Evolutionary conservation across 1,140 invertebrate species (phyloP).

Genomic region (Tetramorium simillimum): DNA sequence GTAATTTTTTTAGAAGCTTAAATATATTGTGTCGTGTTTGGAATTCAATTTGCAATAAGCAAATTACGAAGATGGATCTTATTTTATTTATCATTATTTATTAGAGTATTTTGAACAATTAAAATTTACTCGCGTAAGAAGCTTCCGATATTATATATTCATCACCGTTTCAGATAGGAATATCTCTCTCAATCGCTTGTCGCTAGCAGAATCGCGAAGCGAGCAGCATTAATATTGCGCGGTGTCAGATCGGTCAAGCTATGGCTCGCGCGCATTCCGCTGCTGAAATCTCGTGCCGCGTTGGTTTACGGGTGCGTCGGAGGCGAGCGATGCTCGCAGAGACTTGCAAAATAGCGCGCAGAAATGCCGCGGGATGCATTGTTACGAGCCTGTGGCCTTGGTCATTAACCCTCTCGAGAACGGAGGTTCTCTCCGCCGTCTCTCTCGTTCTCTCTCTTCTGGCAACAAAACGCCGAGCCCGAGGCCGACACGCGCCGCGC

Average conservation of each 20-base stretch:
- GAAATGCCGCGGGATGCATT: constrained; percentile 65
- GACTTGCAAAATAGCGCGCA: constrained; percentile 62
- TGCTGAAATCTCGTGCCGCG: constrained; percentile 37
- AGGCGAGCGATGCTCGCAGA: constrained; percentile 1
- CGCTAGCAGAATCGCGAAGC: neutral
- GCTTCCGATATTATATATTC: neutral
- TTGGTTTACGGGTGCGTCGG: constrained; percentile 40
- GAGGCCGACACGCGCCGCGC: constrained; percentile 6
- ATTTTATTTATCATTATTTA: neutral
- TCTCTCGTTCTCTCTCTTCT: constrained; percentile 6
- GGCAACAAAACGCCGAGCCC: constrained; percentile 15
- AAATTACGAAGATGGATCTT: neutral
- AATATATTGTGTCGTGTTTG: neutral
- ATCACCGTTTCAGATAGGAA: neutral
- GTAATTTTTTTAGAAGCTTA: neutral
- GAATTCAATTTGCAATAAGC: neutral
- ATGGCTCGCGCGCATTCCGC: constrained; percentile 36
- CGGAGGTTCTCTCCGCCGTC: neutral
- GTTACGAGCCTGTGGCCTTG: constrained; percentile 66
- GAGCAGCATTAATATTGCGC: constrained; percentile 15
- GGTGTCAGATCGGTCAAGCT: constrained; percentile 20
- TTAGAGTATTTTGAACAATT: neutral
- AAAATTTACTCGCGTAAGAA: neutral
- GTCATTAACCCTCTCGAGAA: constrained; percentile 68
- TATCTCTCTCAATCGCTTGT: neutral